Evolutionary conservation across 1,140 invertebrate genomes (phyloP).

Genomic region (Sinonovacula constricta): DNA sequence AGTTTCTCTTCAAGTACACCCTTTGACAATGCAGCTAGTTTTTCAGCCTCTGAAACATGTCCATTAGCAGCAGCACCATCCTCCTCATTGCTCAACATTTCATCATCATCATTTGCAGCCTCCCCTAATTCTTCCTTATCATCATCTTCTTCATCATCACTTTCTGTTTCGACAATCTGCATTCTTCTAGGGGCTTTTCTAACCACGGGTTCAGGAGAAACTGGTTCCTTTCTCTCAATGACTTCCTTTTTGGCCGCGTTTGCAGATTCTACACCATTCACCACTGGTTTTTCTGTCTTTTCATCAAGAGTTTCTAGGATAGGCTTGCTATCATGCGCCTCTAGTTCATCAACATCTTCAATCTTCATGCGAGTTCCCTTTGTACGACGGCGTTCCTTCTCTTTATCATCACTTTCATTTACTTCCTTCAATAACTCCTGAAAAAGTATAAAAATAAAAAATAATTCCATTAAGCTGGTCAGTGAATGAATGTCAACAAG

Average conservation of each 20-base stretch:
- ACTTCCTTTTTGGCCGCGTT: no score
- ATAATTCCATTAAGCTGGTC: no score
- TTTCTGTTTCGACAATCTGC: constrained; percentile 52
- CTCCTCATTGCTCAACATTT: not conserved
- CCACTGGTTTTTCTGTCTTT: not conserved
- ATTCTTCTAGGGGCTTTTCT: constrained; percentile 48
- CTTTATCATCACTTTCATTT: constrained; percentile 51
- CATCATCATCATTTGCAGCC: constrained; percentile 29
- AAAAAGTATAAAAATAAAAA: constrained; percentile 15
- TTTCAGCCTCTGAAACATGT: constrained; percentile 3
- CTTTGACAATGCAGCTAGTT: no score
- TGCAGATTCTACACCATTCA: no score
- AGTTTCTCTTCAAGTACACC: constrained; percentile 8
- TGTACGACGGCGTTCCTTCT: constrained; percentile 60
- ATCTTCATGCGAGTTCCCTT: constrained; percentile 72
- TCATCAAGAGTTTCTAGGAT: not conserved
- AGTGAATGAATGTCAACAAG: no score
- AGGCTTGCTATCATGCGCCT: constrained; percentile 1
- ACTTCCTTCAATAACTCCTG: constrained; percentile 63
- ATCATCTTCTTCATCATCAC: constrained; percentile 51
- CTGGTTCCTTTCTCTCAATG: no score
- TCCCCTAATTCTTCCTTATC: constrained; percentile 20
- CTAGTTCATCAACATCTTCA: constrained; percentile 67
- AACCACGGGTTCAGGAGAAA: no score
- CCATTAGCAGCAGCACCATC: not conserved